Evolutionary conservation across 2,888 invertebrate species (phyloP).

Genomic region (Altica lythri): DNA sequence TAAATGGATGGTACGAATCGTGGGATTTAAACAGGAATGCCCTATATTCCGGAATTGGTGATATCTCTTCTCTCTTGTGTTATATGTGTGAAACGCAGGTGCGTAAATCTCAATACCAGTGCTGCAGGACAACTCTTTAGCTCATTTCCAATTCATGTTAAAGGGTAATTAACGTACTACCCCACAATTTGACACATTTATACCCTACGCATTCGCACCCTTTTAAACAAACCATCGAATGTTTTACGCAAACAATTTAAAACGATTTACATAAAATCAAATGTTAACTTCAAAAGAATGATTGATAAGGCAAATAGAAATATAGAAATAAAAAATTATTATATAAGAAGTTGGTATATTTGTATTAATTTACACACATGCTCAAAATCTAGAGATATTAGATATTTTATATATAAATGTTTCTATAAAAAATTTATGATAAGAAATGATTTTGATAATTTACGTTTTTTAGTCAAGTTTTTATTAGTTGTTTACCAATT

Average conservation of each 20-base stretch:
- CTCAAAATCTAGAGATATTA: too few species aligned
- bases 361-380: too few species aligned
- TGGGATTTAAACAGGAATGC: conserved; percentile 17
- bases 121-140: conserved; percentile 40
- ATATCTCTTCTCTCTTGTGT: conserved; percentile 19
- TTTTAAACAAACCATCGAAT: conserved; percentile 28
- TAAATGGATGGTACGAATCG: conserved; percentile 19
- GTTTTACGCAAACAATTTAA: conserved; percentile 26
- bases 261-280: conserved; percentile 14
- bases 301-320: too few species aligned
- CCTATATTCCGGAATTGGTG: conserved; percentile 17
- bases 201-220: conserved; percentile 23
- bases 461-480: too few species aligned
- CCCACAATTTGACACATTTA: conserved; percentile 42
- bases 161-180: conserved; percentile 38
- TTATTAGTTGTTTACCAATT: too few species aligned
- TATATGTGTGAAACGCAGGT: conserved; percentile 28
- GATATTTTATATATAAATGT: too few species aligned
- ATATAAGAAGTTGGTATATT: too few species aligned
- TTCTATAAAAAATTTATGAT: too few species aligned
- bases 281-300: too few species aligned
- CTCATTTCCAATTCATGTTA: conserved; percentile 42
- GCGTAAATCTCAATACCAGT: conserved; percentile 37
- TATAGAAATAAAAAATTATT: too few species aligned
- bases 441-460: too few species aligned